Conservation (phyloP, 2,113 vertebrate species). For the Talpa occidentalis region DNA sequence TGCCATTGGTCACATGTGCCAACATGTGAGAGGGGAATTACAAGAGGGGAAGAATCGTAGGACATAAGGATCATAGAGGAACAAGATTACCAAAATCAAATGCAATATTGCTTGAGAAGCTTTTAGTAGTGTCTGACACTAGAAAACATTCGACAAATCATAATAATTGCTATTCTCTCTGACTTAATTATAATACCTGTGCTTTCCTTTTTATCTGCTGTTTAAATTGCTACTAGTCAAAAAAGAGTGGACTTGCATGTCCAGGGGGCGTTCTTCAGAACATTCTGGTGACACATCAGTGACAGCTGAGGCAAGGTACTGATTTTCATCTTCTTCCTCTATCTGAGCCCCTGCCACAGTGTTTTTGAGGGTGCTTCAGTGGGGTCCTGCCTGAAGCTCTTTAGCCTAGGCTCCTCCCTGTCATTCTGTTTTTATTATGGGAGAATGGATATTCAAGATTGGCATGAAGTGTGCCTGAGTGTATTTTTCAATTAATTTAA, state of each 20-base stretch:
- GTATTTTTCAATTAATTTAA: constrained; percentile 72
- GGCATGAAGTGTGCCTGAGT: constrained; percentile 58
- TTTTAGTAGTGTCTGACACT: not conserved
- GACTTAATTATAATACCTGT: not conserved
- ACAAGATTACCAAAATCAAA: not conserved
- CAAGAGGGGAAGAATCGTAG: not conserved
- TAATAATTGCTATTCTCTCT: not conserved
- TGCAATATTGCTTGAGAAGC: not conserved
- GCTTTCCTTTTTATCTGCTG: not conserved
- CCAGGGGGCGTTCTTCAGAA: not conserved
- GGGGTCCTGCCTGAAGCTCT: constrained; percentile 5
- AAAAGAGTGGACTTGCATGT: not conserved
- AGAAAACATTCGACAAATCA: not conserved
- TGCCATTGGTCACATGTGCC: not conserved
- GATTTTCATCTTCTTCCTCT: not conserved
- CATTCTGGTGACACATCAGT: not conserved
- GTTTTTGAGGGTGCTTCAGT: not conserved
- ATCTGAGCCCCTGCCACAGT: not conserved
- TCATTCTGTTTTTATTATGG: constrained; percentile 55
- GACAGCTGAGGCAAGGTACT: not conserved
- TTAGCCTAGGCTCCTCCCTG: constrained; percentile 24
- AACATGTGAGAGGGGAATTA: not conserved
- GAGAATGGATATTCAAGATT: constrained; percentile 64
- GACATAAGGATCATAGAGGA: not conserved
- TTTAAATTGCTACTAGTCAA: not conserved